Conservation (phyloP, 2,888 invertebrate genomes). For the Temnothorax unifasciatus region DNA sequence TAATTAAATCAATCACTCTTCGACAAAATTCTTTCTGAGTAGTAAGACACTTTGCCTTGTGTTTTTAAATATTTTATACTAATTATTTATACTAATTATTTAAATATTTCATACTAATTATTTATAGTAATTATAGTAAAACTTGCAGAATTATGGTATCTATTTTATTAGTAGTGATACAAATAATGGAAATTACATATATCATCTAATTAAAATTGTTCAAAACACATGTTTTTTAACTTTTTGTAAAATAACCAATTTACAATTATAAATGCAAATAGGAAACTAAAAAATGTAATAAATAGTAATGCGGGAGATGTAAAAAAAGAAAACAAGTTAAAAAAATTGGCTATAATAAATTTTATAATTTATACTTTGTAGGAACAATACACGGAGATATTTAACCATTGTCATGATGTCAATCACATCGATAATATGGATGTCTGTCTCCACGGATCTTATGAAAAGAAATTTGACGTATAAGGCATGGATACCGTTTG, state of each 20-base stretch:
- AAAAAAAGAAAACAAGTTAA: neutral
- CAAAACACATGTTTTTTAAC: neutral
- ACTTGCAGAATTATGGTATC: neutral
- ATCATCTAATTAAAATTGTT: neutral
- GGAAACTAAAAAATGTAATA: neutral
- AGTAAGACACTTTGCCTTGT: neutral
- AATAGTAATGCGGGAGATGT: neutral
- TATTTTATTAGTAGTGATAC: neutral
- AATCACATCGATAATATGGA: slow-evolving; percentile 46
- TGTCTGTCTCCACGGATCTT: slow-evolving; percentile 62
- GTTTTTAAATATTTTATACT: neutral
- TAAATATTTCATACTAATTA: neutral
- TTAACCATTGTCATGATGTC: slow-evolving; percentile 51
- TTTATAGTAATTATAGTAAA: neutral
- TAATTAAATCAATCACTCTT: neutral
- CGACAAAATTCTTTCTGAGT: neutral
- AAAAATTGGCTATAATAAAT: neutral
- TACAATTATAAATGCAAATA: neutral
- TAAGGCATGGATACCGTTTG: slow-evolving; percentile 72
- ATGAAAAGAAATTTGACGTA: slow-evolving; percentile 64
- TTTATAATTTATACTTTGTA: neutral
- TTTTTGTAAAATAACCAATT: neutral
- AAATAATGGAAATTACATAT: neutral
- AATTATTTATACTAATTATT: neutral
- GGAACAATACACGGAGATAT: slow-evolving; percentile 37